Evolutionary conservation across 2,888 invertebrate genomes (phyloP), one percentile per base, ranked within the genome.

Genomic region (Archaeoteleia sp.): DNA sequence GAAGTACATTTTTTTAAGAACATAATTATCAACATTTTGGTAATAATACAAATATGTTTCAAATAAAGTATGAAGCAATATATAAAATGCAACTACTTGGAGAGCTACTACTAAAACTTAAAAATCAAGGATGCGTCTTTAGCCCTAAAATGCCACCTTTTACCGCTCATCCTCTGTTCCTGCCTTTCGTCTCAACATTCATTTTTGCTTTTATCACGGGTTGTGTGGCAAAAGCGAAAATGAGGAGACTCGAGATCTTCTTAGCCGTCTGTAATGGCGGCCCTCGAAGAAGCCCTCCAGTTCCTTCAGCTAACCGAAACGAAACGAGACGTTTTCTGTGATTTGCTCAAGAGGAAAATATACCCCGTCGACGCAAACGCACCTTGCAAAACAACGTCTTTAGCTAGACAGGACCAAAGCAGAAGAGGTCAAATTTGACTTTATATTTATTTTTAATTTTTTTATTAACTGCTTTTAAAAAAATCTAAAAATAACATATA

Each of bases 181-280:
- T 66, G 60, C 48, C 67, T 70, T 71, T 60, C 66, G 62, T 61
- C 65, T 54, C 70, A 53, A 68, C 70, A 77, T 79, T 79, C 78
- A 75, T 77, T 76, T 78, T 75, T 72, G 70, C 74, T 71, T 79
- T 76, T 74, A 69, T 67, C 67, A 63, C 57, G 67, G 58, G 51
- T 65, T 57, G 51, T 51, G 61, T 43, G 73, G 70, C 74, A 70
- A 65, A 46, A 74, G 73, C 70, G 68, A 73, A 75, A 74, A 77
- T 71, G 69, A 74, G 73, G 70, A 67, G 70, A 65, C 74, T 78
- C 73, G 66, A 77, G 75, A 75, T 77, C 74, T 76, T 78, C 77
- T 74, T 75, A 80, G 75, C 74, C 74, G 73, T 68, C 76, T 74
- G 78, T 81, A 83, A 82, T 79, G 80, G 79, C 80, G 80, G 76